Evolutionary conservation across 2,888 invertebrate species (phyloP).

Genomic region (Xestia sexstrigata): DNA sequence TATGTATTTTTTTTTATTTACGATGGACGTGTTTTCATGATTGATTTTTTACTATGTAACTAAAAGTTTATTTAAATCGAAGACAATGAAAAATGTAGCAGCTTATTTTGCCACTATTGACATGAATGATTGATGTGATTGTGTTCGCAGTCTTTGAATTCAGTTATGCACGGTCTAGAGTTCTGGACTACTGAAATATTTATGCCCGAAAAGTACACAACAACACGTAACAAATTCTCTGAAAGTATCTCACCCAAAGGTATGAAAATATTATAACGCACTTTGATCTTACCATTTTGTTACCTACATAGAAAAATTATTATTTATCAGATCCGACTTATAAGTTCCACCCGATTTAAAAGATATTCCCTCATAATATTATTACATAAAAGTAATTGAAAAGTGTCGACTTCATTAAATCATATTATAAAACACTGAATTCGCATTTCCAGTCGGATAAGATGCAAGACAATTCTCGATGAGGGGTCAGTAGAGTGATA

Average conservation of each 20-base stretch:
- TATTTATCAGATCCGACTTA: background rate
- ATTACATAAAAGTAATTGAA: slow-evolving; percentile 19
- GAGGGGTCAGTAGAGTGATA: slow-evolving; percentile 82
- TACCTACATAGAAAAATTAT: background rate
- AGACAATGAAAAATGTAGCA: background rate
- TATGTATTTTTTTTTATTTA: background rate
- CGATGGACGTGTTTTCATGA: background rate
- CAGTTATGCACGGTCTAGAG: background rate
- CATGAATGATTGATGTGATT: background rate
- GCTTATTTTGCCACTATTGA: background rate
- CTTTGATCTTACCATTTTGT: background rate
- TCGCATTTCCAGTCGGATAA: slow-evolving; percentile 72
- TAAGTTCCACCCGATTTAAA: background rate
- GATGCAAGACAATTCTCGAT: slow-evolving; percentile 74
- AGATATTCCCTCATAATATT: slow-evolving; percentile 15
- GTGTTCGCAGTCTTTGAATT: background rate
- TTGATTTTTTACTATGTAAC: background rate
- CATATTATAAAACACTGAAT: slow-evolving; percentile 67
- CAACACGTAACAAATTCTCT: background rate
- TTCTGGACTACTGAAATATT: background rate
- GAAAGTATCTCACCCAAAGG: background rate
- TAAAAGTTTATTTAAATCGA: background rate
- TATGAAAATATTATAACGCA: background rate
- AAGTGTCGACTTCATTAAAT: slow-evolving; percentile 26
- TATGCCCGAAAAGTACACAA: background rate